Conservation (phyloP, 2,888 invertebrate genomes). For the Ligdia adustata region DNA sequence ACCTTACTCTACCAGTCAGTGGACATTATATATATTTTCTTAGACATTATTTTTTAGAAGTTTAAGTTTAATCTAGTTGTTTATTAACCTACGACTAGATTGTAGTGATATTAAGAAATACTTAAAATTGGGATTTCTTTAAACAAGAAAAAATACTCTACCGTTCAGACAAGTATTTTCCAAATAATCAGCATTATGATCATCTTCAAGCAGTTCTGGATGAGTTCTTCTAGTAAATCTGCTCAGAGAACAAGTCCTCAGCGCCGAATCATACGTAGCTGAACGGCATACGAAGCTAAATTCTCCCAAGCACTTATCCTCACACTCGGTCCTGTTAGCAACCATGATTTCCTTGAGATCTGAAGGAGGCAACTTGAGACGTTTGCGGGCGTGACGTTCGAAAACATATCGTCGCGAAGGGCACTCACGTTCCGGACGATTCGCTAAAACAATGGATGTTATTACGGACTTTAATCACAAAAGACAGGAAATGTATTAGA, state of each 20-base stretch:
- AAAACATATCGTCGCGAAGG: conserved; percentile 95
- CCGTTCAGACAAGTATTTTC: conserved; percentile 96
- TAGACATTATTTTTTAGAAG: too few relatives aligned
- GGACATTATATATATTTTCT: too few relatives aligned
- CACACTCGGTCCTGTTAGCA: conserved; percentile 94
- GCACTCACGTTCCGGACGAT: conserved; percentile 94
- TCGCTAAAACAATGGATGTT: conserved; percentile 74
- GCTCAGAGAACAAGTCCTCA: conserved; percentile 91
- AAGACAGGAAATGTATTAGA: conserved; percentile 22
- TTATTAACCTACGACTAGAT: too few relatives aligned
- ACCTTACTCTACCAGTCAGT: too few relatives aligned
- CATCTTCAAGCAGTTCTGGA: conserved; percentile 92
- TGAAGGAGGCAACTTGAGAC: conserved; percentile 90
- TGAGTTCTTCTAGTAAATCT: conserved; percentile 93
- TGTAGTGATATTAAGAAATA: neutral
- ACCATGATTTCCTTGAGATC: conserved; percentile 94
- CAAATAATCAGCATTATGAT: conserved; percentile 94
- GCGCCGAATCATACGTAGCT: conserved; percentile 91
- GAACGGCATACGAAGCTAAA: conserved; percentile 95
- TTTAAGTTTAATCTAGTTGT: too few relatives aligned
- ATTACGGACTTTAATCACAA: conserved; percentile 12
- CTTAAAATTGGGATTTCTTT: neutral
- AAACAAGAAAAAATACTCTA: conserved; percentile 62
- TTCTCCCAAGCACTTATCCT: conserved; percentile 95
- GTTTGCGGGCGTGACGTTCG: conserved; percentile 93